A percentile compares a stretch with the other conserved stretches of the same genome.
These are phyloP conservation scores for Leptarthrus brevirostris DNA, from an alignment of 2,888 invertebrate genomes.

Conservation along the genomic window DNA sequence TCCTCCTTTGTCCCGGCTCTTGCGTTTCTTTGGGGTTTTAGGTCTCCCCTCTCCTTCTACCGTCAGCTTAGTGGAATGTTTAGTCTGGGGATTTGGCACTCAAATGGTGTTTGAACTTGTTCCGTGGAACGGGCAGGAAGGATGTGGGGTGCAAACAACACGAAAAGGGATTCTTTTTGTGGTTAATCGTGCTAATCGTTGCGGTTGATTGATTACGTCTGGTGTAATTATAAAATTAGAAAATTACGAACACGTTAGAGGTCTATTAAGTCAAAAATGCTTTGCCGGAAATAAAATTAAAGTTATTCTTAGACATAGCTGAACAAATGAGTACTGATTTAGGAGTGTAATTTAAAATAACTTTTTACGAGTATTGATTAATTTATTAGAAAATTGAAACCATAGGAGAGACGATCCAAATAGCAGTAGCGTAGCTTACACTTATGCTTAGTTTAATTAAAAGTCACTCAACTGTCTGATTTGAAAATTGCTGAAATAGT, in stretches of 20 bases:
- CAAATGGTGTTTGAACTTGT: neutral
- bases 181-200: slow-evolving; percentile 45
- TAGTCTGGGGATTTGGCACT: slow-evolving; percentile 32
- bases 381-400: too few relatives aligned
- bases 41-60: neutral
- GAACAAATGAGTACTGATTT: too few relatives aligned
- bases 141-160: neutral
- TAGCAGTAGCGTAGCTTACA: too few relatives aligned
- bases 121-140: neutral
- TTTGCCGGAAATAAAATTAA: too few relatives aligned
- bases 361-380: too few relatives aligned
- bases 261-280: too few relatives aligned
- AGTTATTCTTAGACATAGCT: too few relatives aligned
- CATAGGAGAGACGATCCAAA: too few relatives aligned
- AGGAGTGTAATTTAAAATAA: too few relatives aligned
- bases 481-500: too few relatives aligned
- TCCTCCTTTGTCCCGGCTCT: neutral
- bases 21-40: neutral
- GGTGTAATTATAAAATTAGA: slow-evolving; percentile 20
- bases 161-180: slow-evolving; percentile 17
- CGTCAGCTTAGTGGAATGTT: neutral
- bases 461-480: too few relatives aligned
- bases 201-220: slow-evolving; percentile 41
- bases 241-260: neutral
- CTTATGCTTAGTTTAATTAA: too few relatives aligned